Base-by-base conservation (phyloP, 2,797 vertebrate genomes). In the Leptatherina wallacei region DNA sequence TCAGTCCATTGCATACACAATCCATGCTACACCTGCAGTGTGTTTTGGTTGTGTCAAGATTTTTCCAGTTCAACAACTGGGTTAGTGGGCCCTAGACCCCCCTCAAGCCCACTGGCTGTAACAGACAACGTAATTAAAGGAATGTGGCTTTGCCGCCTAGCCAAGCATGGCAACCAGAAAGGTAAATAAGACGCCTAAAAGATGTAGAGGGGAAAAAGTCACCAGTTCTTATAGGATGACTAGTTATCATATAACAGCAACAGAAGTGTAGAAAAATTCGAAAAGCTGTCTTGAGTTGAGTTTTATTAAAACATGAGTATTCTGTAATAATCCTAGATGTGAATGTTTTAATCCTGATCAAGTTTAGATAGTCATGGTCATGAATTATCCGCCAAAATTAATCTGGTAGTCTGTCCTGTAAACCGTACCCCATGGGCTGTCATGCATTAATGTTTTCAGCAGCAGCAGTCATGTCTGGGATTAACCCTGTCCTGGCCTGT, bases 401-500 rank as follows among this genome's bases (percentile, higher is more conserved):
- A 85, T 89, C 82, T 44, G 4, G 20, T 16, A 44, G 69, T 6
- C 1, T 71, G 67, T 55, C 12, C 36, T 78, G 10, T 74, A 49
- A 72, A 42, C 32, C 61, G 51, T 36, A 47, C 33, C 71, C 51
- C 22, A 33, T 75, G 24, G 12, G 27, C 58, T 58, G 24, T 77
- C 49, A 44, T 57, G 30, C 63, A 59, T 77, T 71, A 85, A 59
- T 59, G 52, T 69, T 58, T 61, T 65, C 9, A 65, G 68, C 58
- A 63, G 60, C 61, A 70, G 73, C 69, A 81, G 81, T 83, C 74
- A 71, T 74, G 71, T 71, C 42, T 10, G 60, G 78, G 86, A 88
- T 91, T 90, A 90, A 89, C 79, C 78, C 81, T 72, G 71, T 81
- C 78, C 70, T 18, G 40, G 79, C 30, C 72, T 60, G 55, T 78